These are phyloP conservation scores for Numenius arquata DNA, from an alignment of 2,113 vertebrate species.

Conservation along the genomic window DNA sequence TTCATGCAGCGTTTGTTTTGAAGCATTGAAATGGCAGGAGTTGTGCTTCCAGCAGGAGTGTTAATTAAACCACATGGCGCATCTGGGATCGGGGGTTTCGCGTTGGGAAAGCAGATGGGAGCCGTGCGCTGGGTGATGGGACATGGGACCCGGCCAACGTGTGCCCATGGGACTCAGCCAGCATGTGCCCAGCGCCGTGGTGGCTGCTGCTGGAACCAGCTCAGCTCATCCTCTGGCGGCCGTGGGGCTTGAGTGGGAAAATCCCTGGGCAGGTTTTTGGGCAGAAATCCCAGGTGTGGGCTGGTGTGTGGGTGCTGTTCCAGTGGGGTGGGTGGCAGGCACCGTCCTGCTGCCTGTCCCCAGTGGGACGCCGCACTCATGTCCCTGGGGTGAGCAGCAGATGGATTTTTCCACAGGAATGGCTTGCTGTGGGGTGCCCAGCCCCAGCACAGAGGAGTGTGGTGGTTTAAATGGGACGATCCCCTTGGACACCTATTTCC, in stretches of 20 bases:
- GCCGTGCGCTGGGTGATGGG: fast-evolving
- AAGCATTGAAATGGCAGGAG: not conserved
- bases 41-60: not conserved
- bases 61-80: fast-evolving
- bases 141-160: fast-evolving
- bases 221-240: too few relatives aligned
- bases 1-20: fast-evolving
- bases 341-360: not conserved
- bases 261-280: fast-evolving
- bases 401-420: not conserved
- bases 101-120: fast-evolving
- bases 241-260: not conserved
- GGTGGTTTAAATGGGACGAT: not conserved
- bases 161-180: fast-evolving
- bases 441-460: fast-evolving
- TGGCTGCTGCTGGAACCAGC: not conserved
- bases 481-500: not conserved
- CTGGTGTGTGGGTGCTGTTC: not conserved
- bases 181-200: not conserved
- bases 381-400: not conserved
- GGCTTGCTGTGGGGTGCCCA: fast-evolving
- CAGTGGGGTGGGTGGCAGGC: not conserved
- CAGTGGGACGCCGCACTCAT: fast-evolving
- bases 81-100: not conserved
- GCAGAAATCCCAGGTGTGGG: not conserved